A percentile compares a stretch with the other conserved stretches of the same genome.
Conservation (phyloP, 2,113 vertebrate genomes). For the Lipotes vexillifer region DNA sequence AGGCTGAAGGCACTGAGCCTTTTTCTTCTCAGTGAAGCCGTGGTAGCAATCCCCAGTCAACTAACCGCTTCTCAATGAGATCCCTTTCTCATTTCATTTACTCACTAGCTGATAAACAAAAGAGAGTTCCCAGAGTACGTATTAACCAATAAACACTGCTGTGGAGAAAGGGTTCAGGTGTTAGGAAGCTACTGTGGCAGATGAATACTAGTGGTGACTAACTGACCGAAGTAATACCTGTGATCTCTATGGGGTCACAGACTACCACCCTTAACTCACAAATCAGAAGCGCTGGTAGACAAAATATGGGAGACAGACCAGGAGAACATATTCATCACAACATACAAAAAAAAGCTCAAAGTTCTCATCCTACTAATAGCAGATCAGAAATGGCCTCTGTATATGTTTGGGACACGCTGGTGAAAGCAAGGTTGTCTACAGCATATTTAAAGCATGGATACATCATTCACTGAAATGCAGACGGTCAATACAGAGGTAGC, state of each 20-base stretch:
- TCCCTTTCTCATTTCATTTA: neutral
- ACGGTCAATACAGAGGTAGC: neutral
- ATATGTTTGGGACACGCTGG: neutral
- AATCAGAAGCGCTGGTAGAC: neutral
- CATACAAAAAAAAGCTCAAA: neutral
- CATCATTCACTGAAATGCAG: neutral
- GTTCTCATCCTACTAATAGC: neutral
- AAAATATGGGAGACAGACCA: neutral
- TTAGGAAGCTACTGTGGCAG: neutral
- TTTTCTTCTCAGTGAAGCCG: neutral
- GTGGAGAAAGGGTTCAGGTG: neutral
- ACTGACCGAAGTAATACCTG: neutral
- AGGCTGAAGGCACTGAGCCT: neutral
- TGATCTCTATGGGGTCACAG: neutral
- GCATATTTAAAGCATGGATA: neutral
- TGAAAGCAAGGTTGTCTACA: neutral
- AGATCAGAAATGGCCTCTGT: neutral
- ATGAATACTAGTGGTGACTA: neutral
- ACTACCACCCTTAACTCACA: neutral
- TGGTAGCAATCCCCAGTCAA: neutral
- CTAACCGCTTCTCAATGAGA: neutral
- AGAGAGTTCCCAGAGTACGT: neutral
- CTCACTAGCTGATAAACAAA: neutral
- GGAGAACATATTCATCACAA: neutral
- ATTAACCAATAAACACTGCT: neutral